Evolutionary conservation across 2,797 vertebrate genomes (phyloP).

Genomic region (Pelochelys cantorii): DNA sequence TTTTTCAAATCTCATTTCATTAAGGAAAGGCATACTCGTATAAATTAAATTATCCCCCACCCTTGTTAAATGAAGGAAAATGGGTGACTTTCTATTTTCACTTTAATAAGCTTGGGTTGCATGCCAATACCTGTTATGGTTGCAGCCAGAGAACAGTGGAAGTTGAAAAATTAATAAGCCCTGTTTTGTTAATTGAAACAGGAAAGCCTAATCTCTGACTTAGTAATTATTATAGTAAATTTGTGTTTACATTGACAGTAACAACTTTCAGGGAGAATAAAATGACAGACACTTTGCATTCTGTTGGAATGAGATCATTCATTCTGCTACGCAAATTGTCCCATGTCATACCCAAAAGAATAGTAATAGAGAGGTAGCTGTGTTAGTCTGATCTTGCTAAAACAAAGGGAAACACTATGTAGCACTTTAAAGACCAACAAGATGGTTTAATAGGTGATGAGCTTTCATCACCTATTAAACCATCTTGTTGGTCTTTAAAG

Average conservation of each 20-base stretch:
- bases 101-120: not conserved
- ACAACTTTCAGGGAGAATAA: not conserved
- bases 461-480: no score
- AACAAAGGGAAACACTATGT: no score
- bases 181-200: not conserved
- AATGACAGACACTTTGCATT: rapidly evolving
- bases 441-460: no score
- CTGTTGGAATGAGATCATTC: rapidly evolving
- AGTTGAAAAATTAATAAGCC: rapidly evolving
- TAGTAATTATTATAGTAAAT: not conserved
- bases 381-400: no score
- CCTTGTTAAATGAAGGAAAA: not conserved
- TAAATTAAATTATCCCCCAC: rapidly evolving
- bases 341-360: not conserved
- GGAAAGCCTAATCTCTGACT: rapidly evolving
- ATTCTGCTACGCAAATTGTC: rapidly evolving
- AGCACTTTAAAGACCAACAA: no score
- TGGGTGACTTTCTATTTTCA: not conserved
- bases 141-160: rapidly evolving
- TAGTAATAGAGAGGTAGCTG: no score
- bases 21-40: not conserved
- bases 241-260: not conserved
- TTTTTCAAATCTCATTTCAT: not conserved
- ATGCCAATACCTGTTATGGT: rapidly evolving
- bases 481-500: no score